phyloP scores from a whole-genome alignment of 92 coral and sea anemone genomes.

The Actinernus sp. region DNA sequence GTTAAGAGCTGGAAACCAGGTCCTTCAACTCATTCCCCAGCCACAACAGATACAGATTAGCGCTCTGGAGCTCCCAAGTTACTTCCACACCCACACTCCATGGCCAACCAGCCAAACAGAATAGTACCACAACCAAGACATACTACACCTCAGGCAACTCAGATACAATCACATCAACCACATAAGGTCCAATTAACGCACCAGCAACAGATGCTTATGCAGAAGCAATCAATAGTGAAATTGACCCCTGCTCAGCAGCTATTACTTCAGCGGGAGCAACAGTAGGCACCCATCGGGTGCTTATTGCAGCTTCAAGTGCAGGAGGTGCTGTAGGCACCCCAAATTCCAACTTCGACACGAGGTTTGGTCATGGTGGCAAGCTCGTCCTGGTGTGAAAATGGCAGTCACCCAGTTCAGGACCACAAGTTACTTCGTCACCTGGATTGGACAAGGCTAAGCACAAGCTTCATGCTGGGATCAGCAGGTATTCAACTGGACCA shows the following conservation, averaged over 20 bases:
- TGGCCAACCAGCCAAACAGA: neutral
- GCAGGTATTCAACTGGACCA: too few relatives aligned
- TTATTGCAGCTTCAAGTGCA: constrained; percentile 63
- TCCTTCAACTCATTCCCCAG: constrained; percentile 65
- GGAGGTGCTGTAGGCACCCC: constrained; percentile 58
- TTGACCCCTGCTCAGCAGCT: constrained; percentile 87
- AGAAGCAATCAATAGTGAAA: constrained; percentile 52
- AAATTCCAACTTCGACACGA: constrained; percentile 39
- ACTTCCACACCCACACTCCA: neutral
- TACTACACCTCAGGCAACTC: too few relatives aligned
- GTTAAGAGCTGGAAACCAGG: constrained; percentile 73
- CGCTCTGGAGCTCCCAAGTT: neutral
- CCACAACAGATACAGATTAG: constrained; percentile 30
- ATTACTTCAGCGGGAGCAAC: constrained; percentile 81
- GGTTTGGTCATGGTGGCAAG: constrained; percentile 78
- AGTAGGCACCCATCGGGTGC: constrained; percentile 66
- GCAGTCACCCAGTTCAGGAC: too few relatives aligned
- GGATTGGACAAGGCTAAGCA: constrained; percentile 84
- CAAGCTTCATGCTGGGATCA: constrained; percentile 86
- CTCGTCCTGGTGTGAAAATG: constrained; percentile 50
- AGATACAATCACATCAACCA: constrained; percentile 38
- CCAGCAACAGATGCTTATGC: constrained; percentile 56
- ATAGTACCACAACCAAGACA: too few relatives aligned
- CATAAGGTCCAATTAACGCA: constrained; percentile 32
- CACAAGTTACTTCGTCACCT: constrained; percentile 44